Percentiles rank a stretch among this genome's conserved stretches.
Conservation (phyloP, 2,797 vertebrate species). For the Cheirogaleus major region DNA sequence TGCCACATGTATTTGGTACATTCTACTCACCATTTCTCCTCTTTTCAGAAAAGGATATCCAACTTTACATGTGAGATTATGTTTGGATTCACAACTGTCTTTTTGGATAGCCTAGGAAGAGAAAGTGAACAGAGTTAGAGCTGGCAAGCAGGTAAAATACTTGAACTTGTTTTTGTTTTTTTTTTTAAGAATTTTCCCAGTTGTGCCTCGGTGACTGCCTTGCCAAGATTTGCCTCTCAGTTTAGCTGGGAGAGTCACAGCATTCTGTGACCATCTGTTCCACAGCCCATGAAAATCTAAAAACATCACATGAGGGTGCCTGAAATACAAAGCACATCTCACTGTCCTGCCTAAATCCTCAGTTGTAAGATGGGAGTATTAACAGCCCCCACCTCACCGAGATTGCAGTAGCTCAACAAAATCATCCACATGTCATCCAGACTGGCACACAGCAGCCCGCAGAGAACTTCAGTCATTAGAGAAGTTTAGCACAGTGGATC, state of each 20-base stretch:
- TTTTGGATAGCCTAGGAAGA: conserved; percentile 89
- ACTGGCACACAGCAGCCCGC: not conserved
- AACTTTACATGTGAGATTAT: conserved; percentile 92
- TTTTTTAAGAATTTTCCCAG: not conserved
- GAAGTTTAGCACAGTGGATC: not conserved
- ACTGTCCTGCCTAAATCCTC: not conserved
- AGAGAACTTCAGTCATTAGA: not conserved
- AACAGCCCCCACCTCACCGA: not conserved
- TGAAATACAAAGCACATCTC: not conserved
- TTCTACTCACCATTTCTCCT: conserved; percentile 86
- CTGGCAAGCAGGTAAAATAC: not conserved
- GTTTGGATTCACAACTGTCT: conserved; percentile 89
- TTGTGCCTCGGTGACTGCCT: not conserved
- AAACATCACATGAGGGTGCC: not conserved
- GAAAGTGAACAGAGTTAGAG: conserved; percentile 55
- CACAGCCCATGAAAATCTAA: not conserved
- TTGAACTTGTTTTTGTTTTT: not conserved
- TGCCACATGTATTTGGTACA: not conserved
- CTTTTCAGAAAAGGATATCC: conserved; percentile 95
- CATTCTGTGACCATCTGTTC: not conserved
- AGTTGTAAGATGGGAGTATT: not conserved
- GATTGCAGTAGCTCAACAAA: not conserved
- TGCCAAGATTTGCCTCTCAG: not conserved
- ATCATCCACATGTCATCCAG: not conserved
- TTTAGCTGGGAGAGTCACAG: not conserved